phyloP scores from a whole-genome alignment of 1,140 invertebrate genomes.

The Drosophila yakuba region DNA sequence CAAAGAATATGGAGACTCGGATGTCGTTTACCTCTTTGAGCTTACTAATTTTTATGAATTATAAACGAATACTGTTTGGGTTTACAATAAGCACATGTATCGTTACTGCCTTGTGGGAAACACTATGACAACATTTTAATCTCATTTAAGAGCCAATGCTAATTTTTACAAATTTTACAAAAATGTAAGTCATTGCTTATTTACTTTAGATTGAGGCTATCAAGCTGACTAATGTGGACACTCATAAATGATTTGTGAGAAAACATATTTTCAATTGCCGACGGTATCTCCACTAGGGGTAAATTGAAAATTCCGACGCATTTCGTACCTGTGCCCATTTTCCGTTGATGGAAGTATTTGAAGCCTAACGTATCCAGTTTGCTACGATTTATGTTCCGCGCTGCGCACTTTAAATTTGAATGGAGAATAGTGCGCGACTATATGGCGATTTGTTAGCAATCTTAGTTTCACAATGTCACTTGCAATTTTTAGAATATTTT shows the following conservation, averaged over 20 bases:
- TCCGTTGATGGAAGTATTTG: constrained; percentile 84
- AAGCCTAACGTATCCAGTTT: constrained; percentile 84
- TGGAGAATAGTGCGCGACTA: neutral
- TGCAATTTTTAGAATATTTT: neutral
- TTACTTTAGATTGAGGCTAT: neutral
- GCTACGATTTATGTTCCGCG: constrained; percentile 43
- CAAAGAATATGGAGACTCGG: too few species aligned
- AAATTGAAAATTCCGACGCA: neutral
- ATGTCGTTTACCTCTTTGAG: too few species aligned
- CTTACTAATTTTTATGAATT: too few species aligned
- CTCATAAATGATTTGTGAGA: neutral
- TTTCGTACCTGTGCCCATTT: constrained; percentile 83
- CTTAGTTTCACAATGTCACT: neutral
- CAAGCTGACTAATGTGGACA: neutral
- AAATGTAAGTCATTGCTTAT: neutral
- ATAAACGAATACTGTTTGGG: too few species aligned
- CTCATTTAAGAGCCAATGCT: too few species aligned
- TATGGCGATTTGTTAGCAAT: neutral
- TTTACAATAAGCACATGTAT: too few species aligned
- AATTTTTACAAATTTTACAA: too few species aligned
- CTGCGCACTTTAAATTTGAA: constrained; percentile 16
- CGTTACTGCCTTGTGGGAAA: too few species aligned
- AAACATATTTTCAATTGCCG: neutral
- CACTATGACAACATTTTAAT: too few species aligned
- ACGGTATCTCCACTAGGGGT: neutral